phyloP scores from a whole-genome alignment of 2,888 invertebrate genomes.

The Entomobrya multifasciata region DNA sequence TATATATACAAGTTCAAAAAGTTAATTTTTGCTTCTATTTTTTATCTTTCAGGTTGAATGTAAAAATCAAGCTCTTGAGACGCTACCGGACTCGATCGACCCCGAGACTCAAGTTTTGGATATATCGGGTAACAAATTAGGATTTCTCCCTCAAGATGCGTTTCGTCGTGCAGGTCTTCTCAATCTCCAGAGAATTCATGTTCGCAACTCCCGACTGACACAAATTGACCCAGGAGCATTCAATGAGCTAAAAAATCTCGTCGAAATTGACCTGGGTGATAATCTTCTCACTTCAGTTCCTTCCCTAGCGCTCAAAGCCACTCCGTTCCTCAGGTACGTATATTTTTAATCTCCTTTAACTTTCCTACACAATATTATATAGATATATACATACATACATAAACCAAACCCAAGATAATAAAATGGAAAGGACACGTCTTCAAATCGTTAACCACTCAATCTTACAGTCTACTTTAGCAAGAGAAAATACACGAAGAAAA shows the following conservation, averaged over 20 bases:
- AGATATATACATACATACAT: neutral
- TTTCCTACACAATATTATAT: neutral
- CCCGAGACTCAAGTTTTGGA: slow-evolving; percentile 95
- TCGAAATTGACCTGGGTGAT: slow-evolving; percentile 93
- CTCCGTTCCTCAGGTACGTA: slow-evolving; percentile 87
- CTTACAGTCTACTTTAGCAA: slow-evolving; percentile 14
- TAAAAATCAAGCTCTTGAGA: slow-evolving; percentile 90
- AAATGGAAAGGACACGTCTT: slow-evolving; percentile 61
- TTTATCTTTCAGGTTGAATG: slow-evolving; percentile 85
- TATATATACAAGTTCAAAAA: neutral
- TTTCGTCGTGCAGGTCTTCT: slow-evolving; percentile 90
- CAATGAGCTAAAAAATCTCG: slow-evolving; percentile 92
- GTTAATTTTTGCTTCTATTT: neutral
- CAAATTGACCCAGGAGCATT: slow-evolving; percentile 93
- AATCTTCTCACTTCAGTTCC: slow-evolving; percentile 92
- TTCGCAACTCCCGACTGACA: slow-evolving; percentile 91
- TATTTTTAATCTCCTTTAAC: neutral
- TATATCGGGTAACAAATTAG: slow-evolving; percentile 92
- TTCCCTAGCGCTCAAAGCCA: slow-evolving; percentile 88
- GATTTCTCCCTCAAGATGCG: slow-evolving; percentile 90
- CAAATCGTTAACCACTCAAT: slow-evolving; percentile 64
- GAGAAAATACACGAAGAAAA: neutral
- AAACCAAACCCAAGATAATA: neutral
- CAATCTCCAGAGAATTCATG: slow-evolving; percentile 92
- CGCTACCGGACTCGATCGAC: slow-evolving; percentile 92